Conservation (phyloP, 2,888 invertebrate species). For the Temnothorax ravouxi region DNA sequence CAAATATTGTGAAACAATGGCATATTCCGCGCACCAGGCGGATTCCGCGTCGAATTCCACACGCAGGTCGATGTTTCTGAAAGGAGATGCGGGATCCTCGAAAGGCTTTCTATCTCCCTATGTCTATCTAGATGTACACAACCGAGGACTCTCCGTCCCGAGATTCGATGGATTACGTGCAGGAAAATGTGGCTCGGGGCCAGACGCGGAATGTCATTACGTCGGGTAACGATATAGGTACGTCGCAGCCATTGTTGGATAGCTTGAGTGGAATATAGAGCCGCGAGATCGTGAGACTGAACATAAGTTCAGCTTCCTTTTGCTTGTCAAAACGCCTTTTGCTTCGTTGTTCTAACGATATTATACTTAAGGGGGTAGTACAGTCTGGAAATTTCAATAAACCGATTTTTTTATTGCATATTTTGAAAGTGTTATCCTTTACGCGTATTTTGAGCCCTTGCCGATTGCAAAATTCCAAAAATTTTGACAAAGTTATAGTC, state of each 20-base stretch:
- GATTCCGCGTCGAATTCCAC: slow-evolving; percentile 42
- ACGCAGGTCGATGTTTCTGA: slow-evolving; percentile 62
- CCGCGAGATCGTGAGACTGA: not conserved
- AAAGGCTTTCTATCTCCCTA: slow-evolving; percentile 54
- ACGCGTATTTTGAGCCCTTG: no score
- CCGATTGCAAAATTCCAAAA: no score
- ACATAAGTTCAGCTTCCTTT: not conserved
- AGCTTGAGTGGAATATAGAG: slow-evolving; percentile 70
- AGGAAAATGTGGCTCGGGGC: slow-evolving; percentile 80
- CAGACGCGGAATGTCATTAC: slow-evolving; percentile 78
- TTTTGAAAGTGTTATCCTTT: no score
- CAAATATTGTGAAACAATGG: slow-evolving; percentile 22
- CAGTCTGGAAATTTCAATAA: no score
- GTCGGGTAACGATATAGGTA: slow-evolving; percentile 77
- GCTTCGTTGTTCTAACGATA: not conserved
- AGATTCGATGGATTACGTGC: slow-evolving; percentile 76
- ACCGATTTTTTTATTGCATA: no score
- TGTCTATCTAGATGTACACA: slow-evolving; percentile 52
- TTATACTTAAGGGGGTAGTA: no score
- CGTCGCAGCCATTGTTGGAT: slow-evolving; percentile 72
- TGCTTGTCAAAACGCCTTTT: not conserved
- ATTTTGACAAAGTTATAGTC: no score
- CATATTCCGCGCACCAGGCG: not conserved
- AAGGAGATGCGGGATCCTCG: slow-evolving; percentile 45
- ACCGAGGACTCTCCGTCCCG: slow-evolving; percentile 65